Percentiles rank a stretch among this genome's conserved stretches.
Evolutionary conservation across 2,797 vertebrate species (phyloP).

Genomic region (Sebastes alutus): DNA sequence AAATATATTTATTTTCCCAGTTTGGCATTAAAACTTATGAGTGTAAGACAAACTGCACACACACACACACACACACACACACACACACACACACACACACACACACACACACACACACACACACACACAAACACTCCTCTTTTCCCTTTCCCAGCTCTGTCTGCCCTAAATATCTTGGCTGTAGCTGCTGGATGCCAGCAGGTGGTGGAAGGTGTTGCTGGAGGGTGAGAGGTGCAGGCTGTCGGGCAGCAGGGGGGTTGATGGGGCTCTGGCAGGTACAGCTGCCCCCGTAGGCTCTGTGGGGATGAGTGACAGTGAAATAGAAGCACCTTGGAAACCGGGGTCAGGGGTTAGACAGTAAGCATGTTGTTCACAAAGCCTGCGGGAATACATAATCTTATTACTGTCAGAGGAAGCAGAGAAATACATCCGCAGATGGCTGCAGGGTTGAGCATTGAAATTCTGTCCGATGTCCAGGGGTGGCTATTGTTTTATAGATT

Average conservation of each 20-base stretch:
- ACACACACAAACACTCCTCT: background rate
- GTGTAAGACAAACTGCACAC: background rate
- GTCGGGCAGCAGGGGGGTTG: constrained; percentile 23
- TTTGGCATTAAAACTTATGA: background rate
- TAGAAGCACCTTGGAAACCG: constrained; percentile 46
- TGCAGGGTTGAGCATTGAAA: background rate
- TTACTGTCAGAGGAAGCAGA: constrained; percentile 40
- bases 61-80: background rate
- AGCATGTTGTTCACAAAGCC: constrained; percentile 42
- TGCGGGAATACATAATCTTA: constrained; percentile 38
- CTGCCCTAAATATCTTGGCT: constrained; percentile 23
- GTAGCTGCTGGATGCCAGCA: constrained; percentile 14
- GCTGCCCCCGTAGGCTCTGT: constrained; percentile 31
- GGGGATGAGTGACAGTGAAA: constrained; percentile 53
- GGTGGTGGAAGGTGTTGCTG: constrained; percentile 29
- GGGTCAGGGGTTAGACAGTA: constrained; percentile 59
- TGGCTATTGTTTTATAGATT: background rate
- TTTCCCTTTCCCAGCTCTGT: background rate
- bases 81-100: background rate
- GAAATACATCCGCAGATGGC: constrained; percentile 7
- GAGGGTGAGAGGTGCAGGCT: constrained; percentile 48
- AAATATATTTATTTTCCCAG: background rate
- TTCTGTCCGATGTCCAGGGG: background rate
- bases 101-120: background rate
- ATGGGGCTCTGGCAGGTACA: constrained; percentile 52